Evolutionary conservation across 2,797 vertebrate species (phyloP).

Genomic region (Chromobotia macracanthus): DNA sequence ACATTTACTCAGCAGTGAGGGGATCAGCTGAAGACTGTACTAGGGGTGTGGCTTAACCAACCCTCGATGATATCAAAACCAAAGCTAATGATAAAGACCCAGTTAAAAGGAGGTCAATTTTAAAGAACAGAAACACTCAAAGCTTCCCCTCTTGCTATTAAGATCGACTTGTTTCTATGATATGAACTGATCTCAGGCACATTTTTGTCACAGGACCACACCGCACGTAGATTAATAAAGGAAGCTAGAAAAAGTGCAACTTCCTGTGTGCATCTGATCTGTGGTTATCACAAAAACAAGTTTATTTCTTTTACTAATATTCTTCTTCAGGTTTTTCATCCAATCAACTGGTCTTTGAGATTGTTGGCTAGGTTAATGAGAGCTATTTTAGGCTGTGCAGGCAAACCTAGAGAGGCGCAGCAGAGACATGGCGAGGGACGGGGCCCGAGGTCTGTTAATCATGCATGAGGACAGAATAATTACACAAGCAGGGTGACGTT

Average conservation of each 20-base stretch:
- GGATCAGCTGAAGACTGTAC: neutral
- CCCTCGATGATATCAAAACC: conserved; percentile 1
- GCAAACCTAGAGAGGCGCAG: neutral
- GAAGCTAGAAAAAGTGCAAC: conserved; percentile 29
- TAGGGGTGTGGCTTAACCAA: neutral
- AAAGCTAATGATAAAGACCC: neutral
- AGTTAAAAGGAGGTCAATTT: conserved; percentile 2
- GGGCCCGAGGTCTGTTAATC: conserved; percentile 61
- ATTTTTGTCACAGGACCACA: neutral
- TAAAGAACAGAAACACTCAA: neutral
- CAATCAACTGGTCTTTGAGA: neutral
- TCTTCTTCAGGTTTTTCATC: neutral
- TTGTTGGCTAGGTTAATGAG: neutral
- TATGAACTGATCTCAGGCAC: neutral
- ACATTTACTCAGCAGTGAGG: conserved; percentile 5
- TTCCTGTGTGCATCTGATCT: conserved; percentile 37
- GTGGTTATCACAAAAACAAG: conserved; percentile 20
- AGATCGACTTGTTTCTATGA: neutral
- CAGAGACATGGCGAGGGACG: conserved; percentile 10
- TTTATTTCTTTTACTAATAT: neutral
- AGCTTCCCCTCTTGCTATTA: neutral
- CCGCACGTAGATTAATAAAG: conserved; percentile 18
- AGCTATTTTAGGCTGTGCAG: conserved; percentile 1
- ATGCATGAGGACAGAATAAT: conserved; percentile 72
- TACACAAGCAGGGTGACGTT: conserved; percentile 61